Conservation (phyloP, 2,888 invertebrate genomes). For the Apodemia mormo region DNA sequence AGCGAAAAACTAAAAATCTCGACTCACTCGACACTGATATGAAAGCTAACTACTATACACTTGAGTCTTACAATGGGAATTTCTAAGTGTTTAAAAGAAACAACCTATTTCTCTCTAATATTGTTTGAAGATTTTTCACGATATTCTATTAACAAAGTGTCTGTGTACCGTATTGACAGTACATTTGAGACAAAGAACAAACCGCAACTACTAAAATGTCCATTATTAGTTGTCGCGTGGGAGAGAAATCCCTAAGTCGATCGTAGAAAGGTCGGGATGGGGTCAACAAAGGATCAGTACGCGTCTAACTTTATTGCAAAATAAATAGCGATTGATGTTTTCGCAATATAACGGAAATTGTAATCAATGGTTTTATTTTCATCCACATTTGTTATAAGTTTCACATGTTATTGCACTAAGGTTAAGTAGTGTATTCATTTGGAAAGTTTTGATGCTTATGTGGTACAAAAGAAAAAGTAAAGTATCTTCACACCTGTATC, state of each 20-base stretch:
- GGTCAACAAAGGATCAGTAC: constrained; percentile 37
- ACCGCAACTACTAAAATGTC: constrained; percentile 2
- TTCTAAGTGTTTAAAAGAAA: too few species aligned
- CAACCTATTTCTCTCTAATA: too few species aligned
- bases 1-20: too few species aligned
- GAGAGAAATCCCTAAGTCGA: constrained; percentile 40
- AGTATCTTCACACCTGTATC: too few species aligned
- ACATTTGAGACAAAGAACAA: constrained; percentile 10
- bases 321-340: constrained; percentile 26
- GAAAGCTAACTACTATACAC: too few species aligned
- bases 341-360: constrained; percentile 20
- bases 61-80: too few species aligned
- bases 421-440: not conserved
- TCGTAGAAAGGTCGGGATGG: constrained; percentile 37
- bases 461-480: too few species aligned
- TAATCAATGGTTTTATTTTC: constrained; percentile 2
- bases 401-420: not conserved
- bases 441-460: too few species aligned
- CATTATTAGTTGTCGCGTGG: constrained; percentile 41
- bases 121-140: too few species aligned
- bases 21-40: too few species aligned
- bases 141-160: not conserved
- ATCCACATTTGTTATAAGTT: not conserved
- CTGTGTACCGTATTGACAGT: not conserved
- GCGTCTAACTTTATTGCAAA: constrained; percentile 33